phyloP scores from a whole-genome alignment of 2,113 vertebrate species.

The Condylura cristata region DNA sequence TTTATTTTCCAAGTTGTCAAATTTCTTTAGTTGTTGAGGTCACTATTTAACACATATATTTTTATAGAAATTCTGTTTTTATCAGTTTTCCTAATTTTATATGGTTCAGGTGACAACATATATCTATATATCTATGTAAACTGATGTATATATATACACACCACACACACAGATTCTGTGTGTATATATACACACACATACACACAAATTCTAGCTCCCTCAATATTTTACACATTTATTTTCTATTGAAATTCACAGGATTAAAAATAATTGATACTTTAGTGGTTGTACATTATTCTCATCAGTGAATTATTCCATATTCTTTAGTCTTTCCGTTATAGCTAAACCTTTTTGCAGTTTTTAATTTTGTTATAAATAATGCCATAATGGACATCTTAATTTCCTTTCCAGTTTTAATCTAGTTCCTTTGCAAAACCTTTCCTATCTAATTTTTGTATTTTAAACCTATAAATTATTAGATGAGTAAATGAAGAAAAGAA shows the following conservation, averaged over 20 bases:
- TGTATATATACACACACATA: no score
- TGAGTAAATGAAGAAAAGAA: conserved; percentile 18
- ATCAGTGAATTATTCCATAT: not conserved
- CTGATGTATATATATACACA: no score
- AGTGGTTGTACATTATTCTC: not conserved
- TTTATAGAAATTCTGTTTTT: no score
- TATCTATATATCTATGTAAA: no score
- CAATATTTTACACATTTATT: not conserved
- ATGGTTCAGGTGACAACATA: no score
- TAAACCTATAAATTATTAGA: conserved; percentile 53
- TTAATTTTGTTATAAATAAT: conserved; percentile 63
- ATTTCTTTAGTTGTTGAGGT: no score
- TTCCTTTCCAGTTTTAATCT: conserved; percentile 73
- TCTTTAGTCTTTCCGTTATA: conserved; percentile 35
- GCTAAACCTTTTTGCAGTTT: conserved; percentile 39
- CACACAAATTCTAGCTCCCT: not conserved
- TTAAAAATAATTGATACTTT: conserved; percentile 27
- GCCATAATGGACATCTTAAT: conserved; percentile 59
- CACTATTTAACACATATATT: no score
- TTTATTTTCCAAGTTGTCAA: no score
- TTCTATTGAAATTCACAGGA: not conserved
- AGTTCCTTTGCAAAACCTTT: conserved; percentile 58
- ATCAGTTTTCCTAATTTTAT: no score
- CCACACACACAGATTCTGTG: no score
- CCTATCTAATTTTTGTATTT: not conserved